phyloP scores from a whole-genome alignment of 2,113 vertebrate genomes.

The Pterocles gutturalis region DNA sequence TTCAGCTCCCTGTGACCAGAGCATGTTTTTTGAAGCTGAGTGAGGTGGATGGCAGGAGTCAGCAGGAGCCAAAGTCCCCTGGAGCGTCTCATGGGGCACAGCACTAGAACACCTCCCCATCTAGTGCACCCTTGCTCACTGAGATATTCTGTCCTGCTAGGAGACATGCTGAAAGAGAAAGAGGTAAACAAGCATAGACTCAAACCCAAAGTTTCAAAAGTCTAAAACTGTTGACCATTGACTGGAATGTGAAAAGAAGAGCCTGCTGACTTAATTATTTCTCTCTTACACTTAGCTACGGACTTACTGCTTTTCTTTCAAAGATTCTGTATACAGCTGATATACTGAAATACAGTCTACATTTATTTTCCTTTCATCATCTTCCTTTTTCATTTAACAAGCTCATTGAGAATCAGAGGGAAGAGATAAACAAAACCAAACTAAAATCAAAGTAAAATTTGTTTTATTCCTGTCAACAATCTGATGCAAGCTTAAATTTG shows the following conservation, averaged over 20 bases:
- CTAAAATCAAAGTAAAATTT: not conserved
- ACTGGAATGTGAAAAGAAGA: not conserved
- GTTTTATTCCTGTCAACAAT: not conserved
- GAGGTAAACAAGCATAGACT: not conserved
- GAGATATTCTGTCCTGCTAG: not conserved
- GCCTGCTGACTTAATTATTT: not conserved
- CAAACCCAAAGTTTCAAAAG: not conserved
- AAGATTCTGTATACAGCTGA: not conserved
- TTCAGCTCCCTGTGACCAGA: not conserved
- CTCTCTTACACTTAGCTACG: not conserved
- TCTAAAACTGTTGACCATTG: not conserved
- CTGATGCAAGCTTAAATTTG: not conserved
- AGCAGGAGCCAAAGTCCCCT: not conserved
- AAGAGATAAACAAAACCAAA: not conserved
- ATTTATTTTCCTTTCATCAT: not conserved
- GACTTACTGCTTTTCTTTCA: not conserved
- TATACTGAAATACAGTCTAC: not conserved
- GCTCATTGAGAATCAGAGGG: not conserved
- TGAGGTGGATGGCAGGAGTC: not conserved
- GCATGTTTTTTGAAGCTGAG: not conserved
- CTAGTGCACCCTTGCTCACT: not conserved
- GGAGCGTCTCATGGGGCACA: not conserved
- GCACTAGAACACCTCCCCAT: fast-evolving
- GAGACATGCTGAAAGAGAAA: not conserved
- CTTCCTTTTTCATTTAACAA: not conserved